Conservation (phyloP, 2,888 invertebrate genomes). For the Napeogenes sylphis region DNA sequence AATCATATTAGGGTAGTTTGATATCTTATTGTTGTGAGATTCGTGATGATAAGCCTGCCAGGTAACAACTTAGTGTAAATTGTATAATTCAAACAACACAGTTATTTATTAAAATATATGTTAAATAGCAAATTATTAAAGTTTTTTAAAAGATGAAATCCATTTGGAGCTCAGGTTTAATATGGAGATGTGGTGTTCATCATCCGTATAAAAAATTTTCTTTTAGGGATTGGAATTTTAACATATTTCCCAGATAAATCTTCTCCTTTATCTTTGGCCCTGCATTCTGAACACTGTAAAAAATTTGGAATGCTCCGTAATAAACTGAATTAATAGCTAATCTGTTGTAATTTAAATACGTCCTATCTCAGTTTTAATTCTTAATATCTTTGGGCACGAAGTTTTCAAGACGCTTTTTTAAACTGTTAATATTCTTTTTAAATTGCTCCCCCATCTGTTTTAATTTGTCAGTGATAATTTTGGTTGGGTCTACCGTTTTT, state of each 20-base stretch:
- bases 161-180: slow-evolving; percentile 9
- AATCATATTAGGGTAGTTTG: background rate
- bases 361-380: background rate
- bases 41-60: slow-evolving; percentile 18
- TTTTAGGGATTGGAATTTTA: slow-evolving; percentile 53
- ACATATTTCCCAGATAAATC: slow-evolving; percentile 37
- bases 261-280: slow-evolving; percentile 26
- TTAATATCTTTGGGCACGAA: background rate
- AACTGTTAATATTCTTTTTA: slow-evolving; percentile 31
- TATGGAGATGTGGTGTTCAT: slow-evolving; percentile 53
- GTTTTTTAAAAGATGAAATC: background rate
- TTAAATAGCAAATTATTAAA: background rate
- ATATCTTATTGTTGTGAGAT: slow-evolving; percentile 5
- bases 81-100: background rate
- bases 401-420: slow-evolving; percentile 25
- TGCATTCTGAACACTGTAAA: slow-evolving; percentile 25
- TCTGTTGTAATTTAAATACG: background rate
- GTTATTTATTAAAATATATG: background rate
- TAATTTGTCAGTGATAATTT: slow-evolving; percentile 31
- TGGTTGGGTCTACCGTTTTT: slow-evolving; percentile 34
- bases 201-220: slow-evolving; percentile 52
- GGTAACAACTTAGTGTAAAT: slow-evolving; percentile 10
- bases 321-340: background rate
- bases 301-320: background rate
- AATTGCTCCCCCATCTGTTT: slow-evolving; percentile 33